Evolutionary conservation across 2,888 invertebrate species (phyloP).

Genomic region (Cyaniris semiargus): DNA sequence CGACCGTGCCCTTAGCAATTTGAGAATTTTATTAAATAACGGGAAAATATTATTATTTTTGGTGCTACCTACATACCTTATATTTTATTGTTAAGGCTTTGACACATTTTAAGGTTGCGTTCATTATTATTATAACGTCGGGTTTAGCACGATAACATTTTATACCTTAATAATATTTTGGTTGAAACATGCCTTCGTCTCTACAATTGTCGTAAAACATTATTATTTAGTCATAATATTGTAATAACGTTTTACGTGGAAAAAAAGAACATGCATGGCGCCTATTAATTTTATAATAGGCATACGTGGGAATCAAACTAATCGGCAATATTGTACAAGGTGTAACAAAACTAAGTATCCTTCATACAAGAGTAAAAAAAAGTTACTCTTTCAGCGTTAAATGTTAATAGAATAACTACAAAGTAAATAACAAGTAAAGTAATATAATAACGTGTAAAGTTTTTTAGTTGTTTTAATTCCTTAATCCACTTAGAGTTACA

Average conservation of each 20-base stretch:
- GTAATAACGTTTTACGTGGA: not conserved
- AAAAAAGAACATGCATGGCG: not conserved
- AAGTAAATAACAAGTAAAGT: no score
- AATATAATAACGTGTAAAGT: not conserved
- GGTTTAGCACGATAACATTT: not conserved
- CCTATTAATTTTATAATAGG: no score
- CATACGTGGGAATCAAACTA: no score
- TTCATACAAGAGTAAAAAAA: no score
- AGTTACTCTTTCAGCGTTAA: no score
- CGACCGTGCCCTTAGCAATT: not conserved
- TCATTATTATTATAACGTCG: no score
- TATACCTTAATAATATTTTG: no score
- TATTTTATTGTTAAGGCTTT: not conserved
- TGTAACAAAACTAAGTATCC: no score
- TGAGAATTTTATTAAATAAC: conserved; percentile 24
- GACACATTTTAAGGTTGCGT: not conserved
- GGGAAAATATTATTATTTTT: not conserved
- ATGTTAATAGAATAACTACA: no score
- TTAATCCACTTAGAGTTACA: conserved; percentile 14
- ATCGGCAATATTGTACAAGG: no score
- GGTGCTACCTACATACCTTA: not conserved
- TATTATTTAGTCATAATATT: not conserved
- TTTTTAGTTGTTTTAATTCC: not conserved
- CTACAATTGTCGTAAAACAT: no score
- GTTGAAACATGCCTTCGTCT: not conserved